Evolutionary conservation across 1,140 invertebrate genomes (phyloP).

Genomic region (Phymastichus coffea): DNA sequence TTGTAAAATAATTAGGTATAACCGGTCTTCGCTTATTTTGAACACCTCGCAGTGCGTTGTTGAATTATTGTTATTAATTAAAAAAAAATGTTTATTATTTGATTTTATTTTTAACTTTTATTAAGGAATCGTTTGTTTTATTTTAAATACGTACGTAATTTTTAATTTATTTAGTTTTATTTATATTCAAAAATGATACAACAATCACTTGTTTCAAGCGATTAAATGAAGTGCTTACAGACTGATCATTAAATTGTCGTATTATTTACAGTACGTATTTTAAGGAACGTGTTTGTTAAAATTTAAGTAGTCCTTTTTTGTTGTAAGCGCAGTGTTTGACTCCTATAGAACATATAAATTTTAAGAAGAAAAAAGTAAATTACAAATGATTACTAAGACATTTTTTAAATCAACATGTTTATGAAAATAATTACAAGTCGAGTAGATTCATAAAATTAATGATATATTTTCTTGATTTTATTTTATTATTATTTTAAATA

Average conservation of each 20-base stretch:
- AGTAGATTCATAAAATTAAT: conserved; percentile 5
- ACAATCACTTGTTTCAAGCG: too few species aligned
- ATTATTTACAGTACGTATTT: conserved; percentile 20
- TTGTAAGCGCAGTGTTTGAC: not conserved
- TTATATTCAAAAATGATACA: not conserved
- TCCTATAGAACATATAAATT: not conserved
- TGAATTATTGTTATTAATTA: not conserved
- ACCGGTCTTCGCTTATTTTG: conserved; percentile 10
- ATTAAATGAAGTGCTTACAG: not conserved
- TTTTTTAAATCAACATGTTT: conserved; percentile 12
- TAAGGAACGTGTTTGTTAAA: not conserved
- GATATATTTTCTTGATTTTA: conserved; percentile 20
- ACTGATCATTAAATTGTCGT: not conserved
- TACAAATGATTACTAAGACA: conserved; percentile 1
- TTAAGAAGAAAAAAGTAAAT: conserved; percentile 15
- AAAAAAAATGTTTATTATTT: not conserved
- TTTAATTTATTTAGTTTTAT: not conserved
- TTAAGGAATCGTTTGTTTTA: not conserved
- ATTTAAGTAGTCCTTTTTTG: not conserved
- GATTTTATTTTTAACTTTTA: conserved; percentile 3
- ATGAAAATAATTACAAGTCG: conserved; percentile 15
- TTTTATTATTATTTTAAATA: not conserved
- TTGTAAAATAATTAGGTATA: conserved; percentile 12
- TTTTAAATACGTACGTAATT: not conserved
- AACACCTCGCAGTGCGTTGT: conserved; percentile 3